Conservation (phyloP, 2,113 vertebrate genomes). For the Colaptes auratus region DNA sequence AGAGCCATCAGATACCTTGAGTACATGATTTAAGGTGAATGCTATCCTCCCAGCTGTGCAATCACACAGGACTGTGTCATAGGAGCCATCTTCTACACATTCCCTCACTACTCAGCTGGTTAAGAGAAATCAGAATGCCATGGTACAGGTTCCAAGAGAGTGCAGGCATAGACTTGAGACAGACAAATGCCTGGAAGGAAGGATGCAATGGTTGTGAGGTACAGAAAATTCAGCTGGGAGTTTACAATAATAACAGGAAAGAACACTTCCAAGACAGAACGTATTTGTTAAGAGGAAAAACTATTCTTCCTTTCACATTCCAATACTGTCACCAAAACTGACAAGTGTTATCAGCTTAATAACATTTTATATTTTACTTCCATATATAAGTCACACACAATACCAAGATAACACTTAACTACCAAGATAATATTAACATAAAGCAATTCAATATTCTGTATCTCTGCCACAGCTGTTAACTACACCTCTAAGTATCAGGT, state of each 20-base stretch:
- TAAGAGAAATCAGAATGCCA: not conserved
- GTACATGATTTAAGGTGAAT: not conserved
- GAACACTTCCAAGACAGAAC: not conserved
- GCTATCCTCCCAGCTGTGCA: not conserved
- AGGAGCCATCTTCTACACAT: not conserved
- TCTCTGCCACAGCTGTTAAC: not conserved
- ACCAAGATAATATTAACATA: constrained; percentile 18
- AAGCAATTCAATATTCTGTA: not conserved
- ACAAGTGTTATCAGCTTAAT: not conserved
- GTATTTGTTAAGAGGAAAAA: not conserved
- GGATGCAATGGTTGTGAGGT: not conserved
- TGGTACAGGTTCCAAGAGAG: not conserved
- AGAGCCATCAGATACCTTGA: not conserved
- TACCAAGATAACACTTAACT: constrained; percentile 27
- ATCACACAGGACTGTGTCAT: not conserved
- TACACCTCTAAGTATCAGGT: not conserved
- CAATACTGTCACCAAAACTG: not conserved
- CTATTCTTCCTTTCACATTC: not conserved
- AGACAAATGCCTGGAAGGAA: not conserved
- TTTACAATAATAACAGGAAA: not conserved
- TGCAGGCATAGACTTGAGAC: not conserved
- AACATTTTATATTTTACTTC: not conserved
- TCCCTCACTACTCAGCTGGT: not conserved
- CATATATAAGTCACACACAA: not conserved
- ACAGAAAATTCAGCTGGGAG: not conserved